phyloP scores from a whole-genome alignment of 2,888 invertebrate species.

The Cryptus viduatorius region DNA sequence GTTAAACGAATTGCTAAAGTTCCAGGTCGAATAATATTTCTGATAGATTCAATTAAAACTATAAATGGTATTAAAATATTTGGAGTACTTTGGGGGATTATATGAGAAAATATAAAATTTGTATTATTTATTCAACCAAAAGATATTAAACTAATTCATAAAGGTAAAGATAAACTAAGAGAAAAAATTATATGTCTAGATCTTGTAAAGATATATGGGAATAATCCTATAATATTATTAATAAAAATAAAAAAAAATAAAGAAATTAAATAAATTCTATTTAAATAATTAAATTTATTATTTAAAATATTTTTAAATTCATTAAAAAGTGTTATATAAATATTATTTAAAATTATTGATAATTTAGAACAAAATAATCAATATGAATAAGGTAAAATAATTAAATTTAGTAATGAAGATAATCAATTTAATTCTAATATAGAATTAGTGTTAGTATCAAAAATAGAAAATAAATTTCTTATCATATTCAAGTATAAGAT shows the following conservation, averaged over 20 bases:
- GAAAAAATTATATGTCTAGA: slow-evolving; percentile 89
- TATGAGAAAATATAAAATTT: slow-evolving; percentile 88
- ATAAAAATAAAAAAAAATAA: slow-evolving; percentile 88
- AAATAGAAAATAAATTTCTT: slow-evolving; percentile 89
- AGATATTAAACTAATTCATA: slow-evolving; percentile 89
- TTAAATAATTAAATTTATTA: slow-evolving; percentile 81
- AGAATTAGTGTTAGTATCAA: slow-evolving; percentile 88
- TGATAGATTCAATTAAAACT: slow-evolving; percentile 91
- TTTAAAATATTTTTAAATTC: slow-evolving; percentile 87
- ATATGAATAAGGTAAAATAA: slow-evolving; percentile 71
- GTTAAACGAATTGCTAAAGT: slow-evolving; percentile 90
- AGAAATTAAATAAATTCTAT: slow-evolving; percentile 87
- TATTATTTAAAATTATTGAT: slow-evolving; percentile 49
- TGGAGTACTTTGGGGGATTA: slow-evolving; percentile 90
- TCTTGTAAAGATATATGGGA: slow-evolving; percentile 90
- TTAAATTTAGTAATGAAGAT: slow-evolving; percentile 84
- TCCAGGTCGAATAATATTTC: slow-evolving; percentile 90
- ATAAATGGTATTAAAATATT: slow-evolving; percentile 89
- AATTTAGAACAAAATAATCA: slow-evolving; percentile 85
- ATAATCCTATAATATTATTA: slow-evolving; percentile 90
- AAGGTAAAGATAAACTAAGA: slow-evolving; percentile 86
- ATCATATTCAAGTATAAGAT: slow-evolving; percentile 86
- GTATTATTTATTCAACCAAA: slow-evolving; percentile 88
- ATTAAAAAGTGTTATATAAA: slow-evolving; percentile 81
- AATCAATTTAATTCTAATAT: slow-evolving; percentile 88